A percentile compares a stretch with the other conserved stretches of the same genome.
Conservation (phyloP, 1,140 invertebrate genomes). For the Myzus persicae region DNA sequence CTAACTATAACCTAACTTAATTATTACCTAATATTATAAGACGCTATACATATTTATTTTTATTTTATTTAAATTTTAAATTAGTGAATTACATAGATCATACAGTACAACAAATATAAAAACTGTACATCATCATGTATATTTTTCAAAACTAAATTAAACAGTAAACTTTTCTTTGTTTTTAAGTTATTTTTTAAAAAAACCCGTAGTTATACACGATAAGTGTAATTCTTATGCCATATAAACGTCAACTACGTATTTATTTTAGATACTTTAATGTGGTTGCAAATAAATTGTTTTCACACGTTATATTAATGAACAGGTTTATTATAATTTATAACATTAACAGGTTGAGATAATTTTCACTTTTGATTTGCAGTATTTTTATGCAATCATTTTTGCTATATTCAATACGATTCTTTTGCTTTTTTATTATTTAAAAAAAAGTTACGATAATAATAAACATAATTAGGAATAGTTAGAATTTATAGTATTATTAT, state of each 20-base stretch:
- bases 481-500: no score
- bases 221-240: not conserved
- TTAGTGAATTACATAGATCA: not conserved
- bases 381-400: not conserved
- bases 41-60: not conserved
- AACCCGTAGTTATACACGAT: not conserved
- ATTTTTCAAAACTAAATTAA: not conserved
- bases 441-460: no score
- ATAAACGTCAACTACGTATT: not conserved
- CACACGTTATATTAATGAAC: conserved; percentile 10
- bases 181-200: not conserved
- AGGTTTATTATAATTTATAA: not conserved
- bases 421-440: not conserved
- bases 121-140: not conserved
- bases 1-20: not conserved
- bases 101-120: not conserved
- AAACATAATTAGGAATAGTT: not conserved
- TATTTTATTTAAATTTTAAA: not conserved
- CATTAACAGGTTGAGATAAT: not conserved
- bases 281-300: not conserved
- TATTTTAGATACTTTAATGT: not conserved
- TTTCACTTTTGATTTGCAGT: conserved; percentile 26
- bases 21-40: not conserved
- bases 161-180: not conserved
- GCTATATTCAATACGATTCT: not conserved